Evolutionary conservation across 2,113 vertebrate species (phyloP), one percentile per base, ranked within the genome.

Genomic region (Euleptes europaea): DNA sequence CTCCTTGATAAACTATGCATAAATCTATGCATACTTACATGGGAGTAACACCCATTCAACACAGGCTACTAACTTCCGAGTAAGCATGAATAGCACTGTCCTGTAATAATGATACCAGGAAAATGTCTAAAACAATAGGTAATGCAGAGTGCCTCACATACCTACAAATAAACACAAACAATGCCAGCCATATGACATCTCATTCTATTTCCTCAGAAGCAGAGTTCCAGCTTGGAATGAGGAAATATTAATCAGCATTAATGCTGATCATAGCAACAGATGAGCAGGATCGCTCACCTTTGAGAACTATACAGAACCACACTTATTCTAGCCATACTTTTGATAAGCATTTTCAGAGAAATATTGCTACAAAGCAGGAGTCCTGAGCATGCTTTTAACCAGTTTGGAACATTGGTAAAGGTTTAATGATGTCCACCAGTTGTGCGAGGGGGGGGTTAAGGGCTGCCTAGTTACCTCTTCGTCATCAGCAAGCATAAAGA

Each of bases 391-490:
- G n/a, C 21, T 57, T 83, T 79, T 72, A 44, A 14, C 5, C n/a
- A 57, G 33, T 60, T 23, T 10, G 21, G 57, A 38, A 73, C 11
- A 67, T 28, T 83, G 38, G 44, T 33, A 57, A 81, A 69, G 60
- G 13, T 90, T 0, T 0, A 0, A 1, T 17, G 60, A 86, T 63
- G n/a, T 2, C 33, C 70, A 60, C 63, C 44, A 80, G 54, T 60
- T 60, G 23, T 60, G 57, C 1, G 21, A 7, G 19, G 21, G 14
- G 17, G 21, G 21, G 5, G 21, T 21, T 21, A 23, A 57, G 54
- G 54, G n/a, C 31, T 54, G 51, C 17, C 35, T 42, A 42, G 5
- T 5, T 19, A 38, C 5, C 15, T 60, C 40, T 21, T 23, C 35
- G 33, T n/a, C 49, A 70, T 4, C 21, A 44, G 19, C 33, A 35